Conservation (phyloP, 2,888 invertebrate species). For the Torymus aiolomorphi region DNA sequence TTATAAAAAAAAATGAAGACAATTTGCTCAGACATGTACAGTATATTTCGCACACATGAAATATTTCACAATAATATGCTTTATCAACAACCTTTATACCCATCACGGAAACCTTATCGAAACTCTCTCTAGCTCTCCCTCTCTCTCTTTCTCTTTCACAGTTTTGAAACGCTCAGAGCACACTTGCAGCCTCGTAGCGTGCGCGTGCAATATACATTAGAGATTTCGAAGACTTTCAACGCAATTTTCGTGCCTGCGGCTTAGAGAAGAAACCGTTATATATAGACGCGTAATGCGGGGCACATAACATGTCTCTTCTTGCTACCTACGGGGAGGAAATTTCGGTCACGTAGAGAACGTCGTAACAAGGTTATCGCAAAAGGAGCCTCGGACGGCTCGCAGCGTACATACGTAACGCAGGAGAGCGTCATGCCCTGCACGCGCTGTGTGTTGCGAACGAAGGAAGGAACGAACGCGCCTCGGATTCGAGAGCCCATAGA, state of each 20-base stretch:
- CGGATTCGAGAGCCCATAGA: conserved; percentile 72
- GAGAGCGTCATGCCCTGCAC: conserved; percentile 12
- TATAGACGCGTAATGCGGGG: neutral
- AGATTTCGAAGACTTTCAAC: conserved; percentile 19
- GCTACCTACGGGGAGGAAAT: conserved; percentile 55
- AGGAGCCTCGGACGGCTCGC: conserved; percentile 63
- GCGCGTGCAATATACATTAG: no score
- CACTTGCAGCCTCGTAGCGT: no score
- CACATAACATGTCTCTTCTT: neutral
- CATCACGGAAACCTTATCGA: no score
- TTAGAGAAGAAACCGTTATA: conserved; percentile 4
- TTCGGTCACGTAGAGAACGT: conserved; percentile 72
- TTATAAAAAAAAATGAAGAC: no score
- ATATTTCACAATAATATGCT: no score
- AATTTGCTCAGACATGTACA: no score
- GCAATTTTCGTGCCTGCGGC: conserved; percentile 25
- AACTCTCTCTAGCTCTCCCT: no score
- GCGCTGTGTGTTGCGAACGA: conserved; percentile 57
- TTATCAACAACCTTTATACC: no score
- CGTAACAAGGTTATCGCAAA: conserved; percentile 68
- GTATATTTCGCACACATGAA: no score
- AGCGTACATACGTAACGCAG: conserved; percentile 60
- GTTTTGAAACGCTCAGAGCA: no score
- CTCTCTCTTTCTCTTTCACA: no score
- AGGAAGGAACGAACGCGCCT: no score